Evolutionary conservation across 1,140 invertebrate genomes (phyloP).

Genomic region (Chionoecetes opilio): DNA sequence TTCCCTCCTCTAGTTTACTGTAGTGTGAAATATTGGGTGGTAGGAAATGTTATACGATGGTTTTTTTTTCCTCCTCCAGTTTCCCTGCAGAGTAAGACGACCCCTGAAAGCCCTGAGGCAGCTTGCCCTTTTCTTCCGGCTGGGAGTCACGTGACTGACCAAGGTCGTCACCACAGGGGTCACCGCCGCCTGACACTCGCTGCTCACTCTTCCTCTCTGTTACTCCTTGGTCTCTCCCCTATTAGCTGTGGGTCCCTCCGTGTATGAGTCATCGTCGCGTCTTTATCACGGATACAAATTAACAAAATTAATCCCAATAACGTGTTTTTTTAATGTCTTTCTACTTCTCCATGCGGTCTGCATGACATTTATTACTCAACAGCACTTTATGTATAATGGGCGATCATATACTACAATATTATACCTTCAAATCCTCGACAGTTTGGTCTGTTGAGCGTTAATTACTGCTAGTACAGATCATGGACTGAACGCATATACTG

Average conservation of each 20-base stretch:
- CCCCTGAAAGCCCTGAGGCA: neutral
- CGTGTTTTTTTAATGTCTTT: too few species aligned
- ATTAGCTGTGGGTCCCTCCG: neutral
- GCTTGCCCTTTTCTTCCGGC: neutral
- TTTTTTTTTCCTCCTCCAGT: neutral
- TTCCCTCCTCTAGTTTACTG: neutral
- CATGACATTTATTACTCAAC: too few species aligned
- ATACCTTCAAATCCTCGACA: too few species aligned
- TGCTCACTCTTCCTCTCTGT: neutral
- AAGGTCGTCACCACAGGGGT: conserved; percentile 4
- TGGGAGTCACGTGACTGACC: neutral
- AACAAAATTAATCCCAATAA: too few species aligned
- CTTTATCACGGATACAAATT: neutral
- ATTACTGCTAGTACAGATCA: too few species aligned
- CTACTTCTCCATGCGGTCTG: too few species aligned
- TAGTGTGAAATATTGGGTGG: too few species aligned
- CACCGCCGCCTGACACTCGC: neutral
- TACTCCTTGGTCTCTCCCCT: neutral
- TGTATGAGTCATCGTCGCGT: neutral
- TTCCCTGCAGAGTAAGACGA: neutral
- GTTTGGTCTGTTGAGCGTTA: too few species aligned
- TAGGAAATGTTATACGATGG: neutral
- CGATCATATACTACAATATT: too few species aligned
- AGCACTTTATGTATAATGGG: too few species aligned
- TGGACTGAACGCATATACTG: too few species aligned